A percentile compares a stretch with the other conserved stretches of the same genome.
Conservation (phyloP, 2,113 vertebrate species). For the Megaceryle torquata region DNA sequence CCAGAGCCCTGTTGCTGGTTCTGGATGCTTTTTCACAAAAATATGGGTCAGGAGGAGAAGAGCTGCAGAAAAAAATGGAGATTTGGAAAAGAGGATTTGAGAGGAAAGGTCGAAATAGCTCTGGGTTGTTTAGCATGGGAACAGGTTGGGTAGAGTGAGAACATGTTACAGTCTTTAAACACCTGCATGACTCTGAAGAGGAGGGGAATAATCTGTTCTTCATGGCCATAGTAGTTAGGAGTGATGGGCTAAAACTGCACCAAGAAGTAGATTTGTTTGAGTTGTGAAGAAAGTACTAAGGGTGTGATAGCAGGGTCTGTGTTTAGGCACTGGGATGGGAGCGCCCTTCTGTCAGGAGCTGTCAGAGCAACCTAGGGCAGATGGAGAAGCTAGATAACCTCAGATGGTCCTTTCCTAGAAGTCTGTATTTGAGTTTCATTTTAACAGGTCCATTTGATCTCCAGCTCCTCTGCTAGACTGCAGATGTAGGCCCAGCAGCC, state of each 20-base stretch:
- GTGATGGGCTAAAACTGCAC: neutral
- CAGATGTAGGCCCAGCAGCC: neutral
- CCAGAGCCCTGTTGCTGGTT: neutral
- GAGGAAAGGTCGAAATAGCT: neutral
- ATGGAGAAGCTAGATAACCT: neutral
- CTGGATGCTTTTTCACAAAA: neutral
- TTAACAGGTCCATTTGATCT: neutral
- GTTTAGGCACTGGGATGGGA: neutral
- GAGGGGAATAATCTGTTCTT: neutral
- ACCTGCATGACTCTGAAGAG: neutral
- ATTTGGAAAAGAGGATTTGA: neutral
- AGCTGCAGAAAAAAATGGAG: neutral
- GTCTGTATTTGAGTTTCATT: neutral
- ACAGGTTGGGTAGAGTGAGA: neutral
- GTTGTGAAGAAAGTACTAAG: neutral
- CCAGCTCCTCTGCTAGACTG: neutral
- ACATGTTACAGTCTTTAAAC: neutral
- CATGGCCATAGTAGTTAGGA: neutral
- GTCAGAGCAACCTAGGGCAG: neutral
- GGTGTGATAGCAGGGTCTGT: neutral
- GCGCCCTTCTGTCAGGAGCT: neutral
- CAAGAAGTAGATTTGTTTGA: neutral
- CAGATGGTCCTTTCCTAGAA: neutral
- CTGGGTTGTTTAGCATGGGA: neutral
- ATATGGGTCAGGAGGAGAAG: neutral